These are phyloP conservation scores for Epizoanthus stellaris DNA, from an alignment of 92 coral and sea anemone genomes.

Conservation along the genomic window DNA sequence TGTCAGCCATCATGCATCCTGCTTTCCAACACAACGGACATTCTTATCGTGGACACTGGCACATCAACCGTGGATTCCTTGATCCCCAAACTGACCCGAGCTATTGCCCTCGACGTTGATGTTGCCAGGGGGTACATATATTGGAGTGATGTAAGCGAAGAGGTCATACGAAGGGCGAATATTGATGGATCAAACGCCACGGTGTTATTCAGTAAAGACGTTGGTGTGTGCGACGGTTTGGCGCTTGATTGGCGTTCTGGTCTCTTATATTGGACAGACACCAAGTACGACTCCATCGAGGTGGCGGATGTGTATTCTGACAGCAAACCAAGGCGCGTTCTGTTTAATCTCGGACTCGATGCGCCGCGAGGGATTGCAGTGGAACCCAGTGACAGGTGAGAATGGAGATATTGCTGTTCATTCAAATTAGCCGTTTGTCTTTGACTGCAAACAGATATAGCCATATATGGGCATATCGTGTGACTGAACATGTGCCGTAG, in stretches of 20 bases:
- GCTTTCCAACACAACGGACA: constrained; percentile 49
- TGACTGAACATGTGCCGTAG: too few relatives aligned
- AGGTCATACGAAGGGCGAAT: constrained; percentile 52
- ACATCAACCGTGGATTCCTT: constrained; percentile 28
- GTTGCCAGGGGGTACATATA: constrained; percentile 54
- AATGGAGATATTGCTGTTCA: neutral
- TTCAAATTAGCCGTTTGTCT: too few relatives aligned
- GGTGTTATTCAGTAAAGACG: constrained; percentile 17
- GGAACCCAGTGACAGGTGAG: constrained; percentile 63
- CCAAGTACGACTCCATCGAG: constrained; percentile 57
- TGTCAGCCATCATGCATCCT: constrained; percentile 38
- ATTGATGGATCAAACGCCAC: constrained; percentile 39
- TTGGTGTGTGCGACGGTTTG: constrained; percentile 77
- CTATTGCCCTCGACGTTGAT: constrained; percentile 71
- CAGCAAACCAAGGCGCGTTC: constrained; percentile 63
- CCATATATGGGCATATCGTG: too few relatives aligned
- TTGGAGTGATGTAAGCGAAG: constrained; percentile 72
- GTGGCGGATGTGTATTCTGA: constrained; percentile 54
- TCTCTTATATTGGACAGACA: constrained; percentile 82
- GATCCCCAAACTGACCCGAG: constrained; percentile 50
- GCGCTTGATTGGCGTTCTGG: constrained; percentile 83
- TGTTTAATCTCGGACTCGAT: constrained; percentile 57
- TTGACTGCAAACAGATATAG: too few relatives aligned
- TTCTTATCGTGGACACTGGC: constrained; percentile 14
- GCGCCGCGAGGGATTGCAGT: constrained; percentile 77